Evolutionary conservation across 92 coral and sea anemone species (phyloP), one percentile per base, ranked within the genome.

Genomic region (Porites lobata): DNA sequence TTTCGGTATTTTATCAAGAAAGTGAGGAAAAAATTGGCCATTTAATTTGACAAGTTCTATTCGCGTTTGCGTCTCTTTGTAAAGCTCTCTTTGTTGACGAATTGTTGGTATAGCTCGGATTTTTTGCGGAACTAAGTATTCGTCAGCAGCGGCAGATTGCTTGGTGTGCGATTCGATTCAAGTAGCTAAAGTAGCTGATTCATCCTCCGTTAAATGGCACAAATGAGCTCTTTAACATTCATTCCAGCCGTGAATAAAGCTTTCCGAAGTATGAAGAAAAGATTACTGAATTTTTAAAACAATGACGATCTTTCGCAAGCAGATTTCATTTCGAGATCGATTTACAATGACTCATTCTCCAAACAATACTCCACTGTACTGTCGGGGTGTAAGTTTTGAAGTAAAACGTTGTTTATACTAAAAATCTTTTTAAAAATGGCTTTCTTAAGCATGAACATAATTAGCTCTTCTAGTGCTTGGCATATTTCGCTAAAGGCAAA

Each of bases 321-420:
- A 82, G 65, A 69, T 69, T 70, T 82, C 50, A 69, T 56, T 57
- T 61, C 77, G 20, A 78, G 86, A 69, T 82, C 86, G 86, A 82
- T 82, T 38, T 82, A 82, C 86, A 82, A 75, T 52, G 38, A 70
- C 54, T n/a, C 67, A 70, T 82, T 69, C 76, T 71, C 66, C 13
- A 67, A 75, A 75, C 78, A 75, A 75, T 75, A 75, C 20, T 75
- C 63, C 78, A 19, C 78, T 75, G 78, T 75, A 47, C 51, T 72
- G 47, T 38, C 47, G 47, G 47, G 47, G 47, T 56, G 26, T n/a
- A 26, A 72, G 58, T 50, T 21, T 19, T 9, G 8, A 20, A 43
- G 24, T 14, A 10, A 72, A 15, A 4, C 15, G 14, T 72, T 2
- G n/a, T 72, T 72, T 38, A 14, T 14, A 43, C 47, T 4, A 52